Evolutionary conservation across 2,797 vertebrate species (phyloP).

Genomic region (Astyanax mexicanus): DNA sequence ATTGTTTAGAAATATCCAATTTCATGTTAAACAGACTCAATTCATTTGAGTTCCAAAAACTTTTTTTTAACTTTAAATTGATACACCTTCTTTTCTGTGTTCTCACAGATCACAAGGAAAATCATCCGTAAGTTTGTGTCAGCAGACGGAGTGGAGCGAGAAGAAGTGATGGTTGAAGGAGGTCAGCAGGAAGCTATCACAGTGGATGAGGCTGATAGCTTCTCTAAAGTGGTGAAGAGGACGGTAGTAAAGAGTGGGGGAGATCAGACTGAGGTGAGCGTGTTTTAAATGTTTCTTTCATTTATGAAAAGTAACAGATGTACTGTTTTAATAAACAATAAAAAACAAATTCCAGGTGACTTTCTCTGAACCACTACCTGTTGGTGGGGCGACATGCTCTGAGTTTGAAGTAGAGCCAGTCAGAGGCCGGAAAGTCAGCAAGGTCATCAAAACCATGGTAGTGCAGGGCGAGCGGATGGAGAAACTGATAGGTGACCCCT

Average conservation of each 20-base stretch:
- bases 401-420: conserved; percentile 89
- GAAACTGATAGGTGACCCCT: conserved; percentile 88
- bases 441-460: conserved; percentile 92
- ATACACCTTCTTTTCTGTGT: conserved; percentile 15
- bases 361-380: conserved; percentile 81
- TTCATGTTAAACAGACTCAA: no score
- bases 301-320: not conserved
- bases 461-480: conserved; percentile 90
- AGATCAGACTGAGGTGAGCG: conserved; percentile 86
- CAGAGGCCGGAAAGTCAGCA: conserved; percentile 94
- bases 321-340: not conserved
- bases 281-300: not conserved
- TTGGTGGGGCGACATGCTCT: conserved; percentile 74
- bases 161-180: conserved; percentile 88
- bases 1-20: no score
- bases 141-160: conserved; percentile 85
- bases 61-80: no score
- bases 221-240: conserved; percentile 92
- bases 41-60: no score
- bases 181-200: conserved; percentile 77
- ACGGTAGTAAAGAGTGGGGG: conserved; percentile 87
- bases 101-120: conserved; percentile 88
- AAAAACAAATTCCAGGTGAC: conserved; percentile 77
- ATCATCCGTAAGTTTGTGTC: conserved; percentile 88
- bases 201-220: conserved; percentile 85